Base-by-base conservation (phyloP, 1,140 invertebrate genomes). In the Ceratitis capitata region DNA sequence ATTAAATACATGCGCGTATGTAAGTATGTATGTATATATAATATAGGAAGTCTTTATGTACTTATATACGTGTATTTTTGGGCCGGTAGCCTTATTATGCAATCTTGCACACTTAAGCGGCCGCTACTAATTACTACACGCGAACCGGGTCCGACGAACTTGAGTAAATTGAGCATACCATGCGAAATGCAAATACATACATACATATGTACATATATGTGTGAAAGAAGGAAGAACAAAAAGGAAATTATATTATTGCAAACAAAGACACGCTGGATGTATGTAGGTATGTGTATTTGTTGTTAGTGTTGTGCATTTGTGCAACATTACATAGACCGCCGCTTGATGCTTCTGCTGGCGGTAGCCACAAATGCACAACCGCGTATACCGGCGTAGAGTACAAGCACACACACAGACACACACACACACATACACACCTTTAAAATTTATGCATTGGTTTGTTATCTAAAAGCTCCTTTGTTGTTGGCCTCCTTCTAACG, bases 351-450 rank as follows among this genome's bases (percentile, higher is more conserved):
- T 9, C 10, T 64, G 5, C 61, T 32, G 61, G 14, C 19, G 51
- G 51, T n/a, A n/a, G 19, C 19, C 61, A 12, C 61, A n/a, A 19
- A 16, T 53, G 51, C 56, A 26, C 12, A 58, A 64, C 61, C 61
- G 61, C 61, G 29, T 64, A 26, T 32, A 64, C 61, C n/a, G n/a
- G n/a, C n/a, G n/a, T n/a, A 64, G 35, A 64, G 61, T 64, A 32
- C 29, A 12, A 4, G 2, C 1, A 35, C 14, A n/a, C 10, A 16
- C 26, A 16, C 4, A 14, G 23, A 64, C 86, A 87, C 89, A 89
- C 85, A 89, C 1, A 39, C 16, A 83, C 42, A 32, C 47, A 7
- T 42, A 83, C 39, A 4, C n/a, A 58, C 51, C 23, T 56, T 26
- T 16, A 39, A n/a, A 58, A 42, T 23, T 29, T 53, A 83, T 29